phyloP scores from a whole-genome alignment of 1,140 invertebrate species.

The Charaxes varanes region DNA sequence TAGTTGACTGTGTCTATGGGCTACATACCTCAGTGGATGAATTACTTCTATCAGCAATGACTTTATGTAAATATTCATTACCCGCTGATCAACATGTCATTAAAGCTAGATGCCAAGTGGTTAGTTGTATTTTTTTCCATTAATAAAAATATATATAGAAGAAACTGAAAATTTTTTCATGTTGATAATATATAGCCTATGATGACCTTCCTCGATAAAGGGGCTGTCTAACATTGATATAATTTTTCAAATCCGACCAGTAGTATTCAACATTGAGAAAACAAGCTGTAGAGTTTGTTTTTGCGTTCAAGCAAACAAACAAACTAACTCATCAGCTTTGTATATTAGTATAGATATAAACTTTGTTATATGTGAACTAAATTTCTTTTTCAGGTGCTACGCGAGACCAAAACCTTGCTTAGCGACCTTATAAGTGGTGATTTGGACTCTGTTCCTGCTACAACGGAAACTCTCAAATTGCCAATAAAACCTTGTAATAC shows the following conservation, averaged over 20 bases:
- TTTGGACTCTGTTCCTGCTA: constrained; percentile 31
- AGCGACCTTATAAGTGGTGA: constrained; percentile 47
- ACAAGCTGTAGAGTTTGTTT: no score
- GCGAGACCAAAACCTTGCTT: constrained; percentile 57
- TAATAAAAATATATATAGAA: no score
- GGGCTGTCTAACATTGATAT: no score
- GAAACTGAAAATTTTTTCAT: no score
- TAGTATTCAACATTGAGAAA: no score
- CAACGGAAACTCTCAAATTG: constrained; percentile 39
- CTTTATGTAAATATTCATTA: constrained; percentile 53
- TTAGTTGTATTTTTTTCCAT: constrained; percentile 23
- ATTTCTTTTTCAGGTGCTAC: constrained; percentile 54
- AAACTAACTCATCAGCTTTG: no score
- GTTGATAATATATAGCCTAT: no score
- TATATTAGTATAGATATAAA: no score
- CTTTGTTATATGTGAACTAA: no score
- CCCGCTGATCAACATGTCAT: constrained; percentile 47
- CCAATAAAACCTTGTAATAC: constrained; percentile 55
- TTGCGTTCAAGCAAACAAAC: no score
- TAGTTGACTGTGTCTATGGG: constrained; percentile 39
- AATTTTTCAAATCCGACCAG: no score
- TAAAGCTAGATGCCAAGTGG: constrained; percentile 63
- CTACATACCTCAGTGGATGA: constrained; percentile 57
- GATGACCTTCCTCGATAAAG: no score
- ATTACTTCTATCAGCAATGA: constrained; percentile 57